phyloP scores from a whole-genome alignment of 2,888 invertebrate genomes.

The Diaperis boleti region DNA sequence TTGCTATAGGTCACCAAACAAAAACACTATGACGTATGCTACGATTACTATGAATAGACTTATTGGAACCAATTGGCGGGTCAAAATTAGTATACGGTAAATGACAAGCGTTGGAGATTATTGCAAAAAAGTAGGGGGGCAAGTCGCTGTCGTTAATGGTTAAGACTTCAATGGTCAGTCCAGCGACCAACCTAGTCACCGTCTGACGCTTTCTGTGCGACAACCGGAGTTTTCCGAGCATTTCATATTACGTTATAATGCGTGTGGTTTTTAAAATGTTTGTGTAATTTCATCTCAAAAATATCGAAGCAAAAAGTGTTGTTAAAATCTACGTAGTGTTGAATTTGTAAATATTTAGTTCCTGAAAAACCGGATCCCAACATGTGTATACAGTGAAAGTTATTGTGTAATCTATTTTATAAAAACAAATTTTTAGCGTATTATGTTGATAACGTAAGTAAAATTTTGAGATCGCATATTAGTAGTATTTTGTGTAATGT shows the following conservation, averaged over 20 bases:
- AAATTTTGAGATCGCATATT: too few species aligned
- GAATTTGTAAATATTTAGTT: neutral
- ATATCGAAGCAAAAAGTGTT: conserved; percentile 8
- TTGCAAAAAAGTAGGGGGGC: conserved; percentile 35
- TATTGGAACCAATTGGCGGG: neutral
- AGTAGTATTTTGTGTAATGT: too few species aligned
- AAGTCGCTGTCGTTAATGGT: conserved; percentile 20
- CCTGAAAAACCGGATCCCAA: too few species aligned
- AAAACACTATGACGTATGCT: neutral
- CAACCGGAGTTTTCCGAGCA: conserved; percentile 35
- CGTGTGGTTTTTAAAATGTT: conserved; percentile 20
- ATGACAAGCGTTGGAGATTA: conserved; percentile 3
- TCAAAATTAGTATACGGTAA: neutral
- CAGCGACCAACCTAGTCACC: conserved; percentile 38
- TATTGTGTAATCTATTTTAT: conserved; percentile 37
- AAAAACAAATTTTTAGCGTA: conserved; percentile 5
- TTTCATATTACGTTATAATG: conserved; percentile 23
- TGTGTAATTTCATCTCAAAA: conserved; percentile 24
- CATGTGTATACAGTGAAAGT: conserved; percentile 40
- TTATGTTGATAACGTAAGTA: conserved; percentile 43
- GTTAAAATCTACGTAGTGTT: conserved; percentile 6
- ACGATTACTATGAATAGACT: neutral
- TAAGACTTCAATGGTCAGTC: conserved; percentile 42
- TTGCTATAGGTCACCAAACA: neutral
- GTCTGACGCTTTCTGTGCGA: conserved; percentile 6